Base-by-base conservation (phyloP, 2,888 invertebrate species). In the Opisthograptis luteolata region DNA sequence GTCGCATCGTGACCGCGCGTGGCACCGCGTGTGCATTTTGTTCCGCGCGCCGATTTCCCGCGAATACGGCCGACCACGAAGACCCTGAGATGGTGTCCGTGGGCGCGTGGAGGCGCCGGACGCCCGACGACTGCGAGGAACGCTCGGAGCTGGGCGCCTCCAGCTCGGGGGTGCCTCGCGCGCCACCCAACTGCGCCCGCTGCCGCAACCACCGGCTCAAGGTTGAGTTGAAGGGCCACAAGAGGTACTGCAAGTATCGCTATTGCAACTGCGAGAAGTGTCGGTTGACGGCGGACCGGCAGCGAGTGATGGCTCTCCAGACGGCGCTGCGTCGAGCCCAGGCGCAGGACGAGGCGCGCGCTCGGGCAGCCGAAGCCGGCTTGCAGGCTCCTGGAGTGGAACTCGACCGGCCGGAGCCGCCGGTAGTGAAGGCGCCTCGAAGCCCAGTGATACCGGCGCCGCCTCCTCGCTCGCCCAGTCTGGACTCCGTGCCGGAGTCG, bases 191-290 rank as follows among this genome's bases (percentile, higher is more conserved):
- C 87, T 98, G 98, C 84, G 97, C 97, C 31, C 94, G 97, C 17
- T 98, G 98, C 84, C 93, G 97, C 53, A 98, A 98, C 91, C 98
- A 98, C 85, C 93, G 95, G n/a, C 92, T 96, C 73, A 96, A 96
- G 81, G 95, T 96, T 62, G 94, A 94, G 81, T 92, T 98, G 59
- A 97, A 97, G 84, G 97, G 97, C 9, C 98, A 98, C 91, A 98
- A 98, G 82, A 93, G 97, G 19, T 97, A 97, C 87, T 98, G 98
- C 92, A 93, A 94, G 72, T 97, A 92, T 86, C 94, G 96, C 58
- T 92, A 93, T 76, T 98, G 98, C 86, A 93, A 91, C 54, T 98
- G 98, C 85, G 94, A 95, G 62, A 96, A 96, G 87, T 98, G 98
- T 80, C 93, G 94, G 55, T 87, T 97, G 48, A 97, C 97, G 0